Conservation (phyloP, 2,113 vertebrate species). For the Cynopterus brachyotis region DNA sequence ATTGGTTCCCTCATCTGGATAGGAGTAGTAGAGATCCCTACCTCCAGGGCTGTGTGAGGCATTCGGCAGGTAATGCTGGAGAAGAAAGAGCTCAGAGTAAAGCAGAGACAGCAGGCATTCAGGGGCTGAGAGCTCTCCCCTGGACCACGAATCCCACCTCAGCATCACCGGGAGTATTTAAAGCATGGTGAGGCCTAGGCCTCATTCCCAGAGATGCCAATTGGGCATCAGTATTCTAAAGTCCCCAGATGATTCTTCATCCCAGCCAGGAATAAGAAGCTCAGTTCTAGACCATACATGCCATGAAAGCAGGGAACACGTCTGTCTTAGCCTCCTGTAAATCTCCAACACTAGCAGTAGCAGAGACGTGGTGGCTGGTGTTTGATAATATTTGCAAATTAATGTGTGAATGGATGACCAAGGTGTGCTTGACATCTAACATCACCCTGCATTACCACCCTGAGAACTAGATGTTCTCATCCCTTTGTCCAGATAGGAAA, state of each 20-base stretch:
- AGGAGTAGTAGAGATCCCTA: background rate
- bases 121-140: background rate
- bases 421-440: background rate
- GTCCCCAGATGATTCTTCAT: background rate
- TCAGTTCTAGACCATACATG: background rate
- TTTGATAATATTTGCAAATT: background rate
- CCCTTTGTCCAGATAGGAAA: background rate
- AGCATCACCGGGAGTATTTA: background rate
- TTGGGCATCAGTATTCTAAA: background rate
- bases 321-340: background rate
- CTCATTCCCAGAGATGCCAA: background rate
- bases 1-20: background rate
- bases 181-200: background rate
- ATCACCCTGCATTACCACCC: background rate
- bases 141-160: background rate
- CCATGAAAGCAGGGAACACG: rapidly evolving
- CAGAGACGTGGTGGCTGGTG: rapidly evolving
- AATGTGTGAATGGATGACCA: no score
- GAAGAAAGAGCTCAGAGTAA: background rate
- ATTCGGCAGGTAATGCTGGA: background rate
- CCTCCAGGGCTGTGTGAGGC: background rate
- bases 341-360: background rate
- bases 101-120: background rate
- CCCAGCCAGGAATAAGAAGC: background rate
- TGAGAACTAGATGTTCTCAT: background rate